Conservation (phyloP, 2,888 invertebrate genomes). For the Octodonta nipae region DNA sequence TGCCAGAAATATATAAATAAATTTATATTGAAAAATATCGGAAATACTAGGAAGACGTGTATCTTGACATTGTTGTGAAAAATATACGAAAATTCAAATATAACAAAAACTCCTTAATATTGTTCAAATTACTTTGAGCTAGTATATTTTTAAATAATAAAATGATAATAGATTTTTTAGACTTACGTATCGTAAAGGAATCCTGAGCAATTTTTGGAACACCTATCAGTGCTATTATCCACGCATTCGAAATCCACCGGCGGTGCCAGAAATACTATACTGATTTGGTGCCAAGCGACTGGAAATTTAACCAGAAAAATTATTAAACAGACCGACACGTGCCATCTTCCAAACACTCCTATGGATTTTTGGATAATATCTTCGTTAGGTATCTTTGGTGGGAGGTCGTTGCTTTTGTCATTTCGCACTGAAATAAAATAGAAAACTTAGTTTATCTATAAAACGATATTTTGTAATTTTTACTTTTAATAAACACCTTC, state of each 20-base stretch:
- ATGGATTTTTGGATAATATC: constrained; percentile 58
- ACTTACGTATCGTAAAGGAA: constrained; percentile 48
- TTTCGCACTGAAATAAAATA: constrained; percentile 13
- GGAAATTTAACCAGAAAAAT: constrained; percentile 55
- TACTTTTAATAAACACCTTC: too few relatives aligned
- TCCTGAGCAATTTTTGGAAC: constrained; percentile 41
- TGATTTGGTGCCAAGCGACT: constrained; percentile 69
- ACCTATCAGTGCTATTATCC: constrained; percentile 38
- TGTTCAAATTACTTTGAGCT: too few relatives aligned
- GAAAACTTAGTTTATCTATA: neutral
- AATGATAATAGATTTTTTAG: neutral
- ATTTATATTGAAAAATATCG: too few relatives aligned
- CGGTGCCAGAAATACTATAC: constrained; percentile 64
- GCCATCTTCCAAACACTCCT: constrained; percentile 62
- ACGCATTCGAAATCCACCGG: constrained; percentile 41
- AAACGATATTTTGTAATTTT: too few relatives aligned
- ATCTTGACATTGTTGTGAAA: too few relatives aligned
- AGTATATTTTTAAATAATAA: too few relatives aligned
- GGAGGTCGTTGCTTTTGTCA: constrained; percentile 9
- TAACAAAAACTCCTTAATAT: too few relatives aligned
- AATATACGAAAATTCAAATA: too few relatives aligned
- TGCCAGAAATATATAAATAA: too few relatives aligned
- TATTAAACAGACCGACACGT: constrained; percentile 54
- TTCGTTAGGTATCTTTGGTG: constrained; percentile 13
- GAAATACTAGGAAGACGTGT: too few relatives aligned